Base-by-base conservation (phyloP, 2,888 invertebrate species). In the Tenthredo mesomela region DNA sequence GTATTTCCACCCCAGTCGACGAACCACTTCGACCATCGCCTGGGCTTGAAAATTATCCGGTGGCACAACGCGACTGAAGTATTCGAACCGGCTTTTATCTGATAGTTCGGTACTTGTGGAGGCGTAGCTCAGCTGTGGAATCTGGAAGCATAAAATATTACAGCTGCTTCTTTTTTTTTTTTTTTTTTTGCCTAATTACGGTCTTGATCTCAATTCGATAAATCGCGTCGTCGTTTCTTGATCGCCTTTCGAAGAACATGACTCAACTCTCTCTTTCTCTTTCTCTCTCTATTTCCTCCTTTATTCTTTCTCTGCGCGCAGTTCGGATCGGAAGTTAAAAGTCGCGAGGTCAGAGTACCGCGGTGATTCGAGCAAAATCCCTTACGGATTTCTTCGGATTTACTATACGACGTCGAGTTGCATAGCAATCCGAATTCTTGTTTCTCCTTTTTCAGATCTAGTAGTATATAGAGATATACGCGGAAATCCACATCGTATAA, bases 51-150 rank as follows among this genome's bases (percentile, higher is more conserved):
- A 95, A 91, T 95, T 96, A 91, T 96, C 96, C 12, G 96, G 96
- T 9, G 96, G 96, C 12, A 96, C 96, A 15, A 96, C 96, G 37
- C 96, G 94, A 84, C 95, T 96, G 91, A 96, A 96, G 88, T 95
- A 95, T 89, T 95, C 96, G 91, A 96, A 96, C 77, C 96, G 94
- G 25, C 95, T 95, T 90, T 96, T 96, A 90, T 96, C 96, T 25
- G 96, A 96, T 37, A 96, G 92, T 88, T 96, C 96, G 15, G 96
- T 95, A 82, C 96, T 96, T 12, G 96, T 96, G 18, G 96, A 96
- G 10, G 96, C 96, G 89, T 96, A 96, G 88, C 96, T 96, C 87
- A 96, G 94, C 94, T 96, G 96, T 2, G 96, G 96, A 89, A 96
- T 96, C 95, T 96, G 93, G 37, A 89, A 88, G 85, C 37, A 43